Evolutionary conservation across 2,113 vertebrate species (phyloP).

Genomic region (Ceyx cyanopectus): DNA sequence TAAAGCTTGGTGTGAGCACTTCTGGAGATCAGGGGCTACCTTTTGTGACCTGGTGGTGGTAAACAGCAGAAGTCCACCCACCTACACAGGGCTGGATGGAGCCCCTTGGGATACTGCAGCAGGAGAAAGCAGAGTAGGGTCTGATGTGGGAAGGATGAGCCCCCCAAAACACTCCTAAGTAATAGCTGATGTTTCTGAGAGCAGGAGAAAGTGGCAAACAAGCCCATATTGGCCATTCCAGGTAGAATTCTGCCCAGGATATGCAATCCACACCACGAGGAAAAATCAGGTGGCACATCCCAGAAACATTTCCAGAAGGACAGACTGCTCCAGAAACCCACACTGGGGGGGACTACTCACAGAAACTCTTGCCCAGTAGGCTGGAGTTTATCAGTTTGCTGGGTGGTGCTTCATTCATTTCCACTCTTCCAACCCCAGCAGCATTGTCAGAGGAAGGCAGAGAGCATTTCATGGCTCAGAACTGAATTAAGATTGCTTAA

Average conservation of each 20-base stretch:
- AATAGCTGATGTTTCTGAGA: not conserved
- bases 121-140: not conserved
- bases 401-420: not conserved
- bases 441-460: not conserved
- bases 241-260: not conserved
- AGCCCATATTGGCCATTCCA: not conserved
- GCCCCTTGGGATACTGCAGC: not conserved
- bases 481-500: not conserved
- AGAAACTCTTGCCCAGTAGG: not conserved
- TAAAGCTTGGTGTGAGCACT: not conserved
- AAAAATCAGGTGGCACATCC: not conserved
- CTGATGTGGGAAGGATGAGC: not conserved
- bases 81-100: not conserved
- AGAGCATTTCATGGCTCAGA: not conserved
- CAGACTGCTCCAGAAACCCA: not conserved
- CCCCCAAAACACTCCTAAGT: too few relatives aligned
- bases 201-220: not conserved
- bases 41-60: not conserved
- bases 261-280: not conserved
- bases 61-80: fast-evolving
- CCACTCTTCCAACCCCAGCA: not conserved
- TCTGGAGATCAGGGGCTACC: not conserved
- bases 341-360: not conserved
- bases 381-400: not conserved
- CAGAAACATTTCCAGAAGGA: not conserved